phyloP scores from a whole-genome alignment of 2,888 invertebrate genomes.

The Romanomermis culicivorax region DNA sequence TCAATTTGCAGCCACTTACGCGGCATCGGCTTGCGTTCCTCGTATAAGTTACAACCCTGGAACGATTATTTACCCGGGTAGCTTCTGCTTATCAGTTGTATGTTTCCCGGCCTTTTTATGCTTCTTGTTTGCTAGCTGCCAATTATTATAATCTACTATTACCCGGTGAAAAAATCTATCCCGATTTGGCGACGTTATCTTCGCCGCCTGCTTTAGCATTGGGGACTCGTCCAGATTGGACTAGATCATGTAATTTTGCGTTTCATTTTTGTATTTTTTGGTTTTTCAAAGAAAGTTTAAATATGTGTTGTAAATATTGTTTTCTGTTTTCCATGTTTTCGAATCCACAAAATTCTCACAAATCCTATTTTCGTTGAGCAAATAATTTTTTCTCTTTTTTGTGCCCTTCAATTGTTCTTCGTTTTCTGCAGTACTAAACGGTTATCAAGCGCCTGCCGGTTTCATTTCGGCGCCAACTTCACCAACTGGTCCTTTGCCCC shows the following conservation, averaged over 20 bases:
- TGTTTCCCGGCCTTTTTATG: too few species aligned
- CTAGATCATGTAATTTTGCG: not conserved
- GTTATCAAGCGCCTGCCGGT: not conserved
- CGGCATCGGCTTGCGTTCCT: not conserved
- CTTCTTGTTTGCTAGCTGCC: constrained; percentile 44
- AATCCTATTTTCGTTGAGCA: too few species aligned
- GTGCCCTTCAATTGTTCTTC: not conserved
- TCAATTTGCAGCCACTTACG: not conserved
- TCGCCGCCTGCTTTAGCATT: not conserved
- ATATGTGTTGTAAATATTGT: too few species aligned
- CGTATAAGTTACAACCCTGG: not conserved
- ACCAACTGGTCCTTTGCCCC: not conserved
- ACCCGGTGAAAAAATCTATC: constrained; percentile 1
- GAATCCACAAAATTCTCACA: too few species aligned
- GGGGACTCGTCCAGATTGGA: not conserved
- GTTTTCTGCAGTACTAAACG: not conserved
- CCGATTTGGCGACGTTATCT: not conserved
- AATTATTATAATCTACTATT: not conserved
- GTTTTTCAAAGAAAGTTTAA: not conserved
- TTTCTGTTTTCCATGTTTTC: too few species aligned
- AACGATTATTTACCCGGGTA: not conserved
- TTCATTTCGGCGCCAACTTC: not conserved
- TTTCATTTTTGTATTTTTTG: not conserved
- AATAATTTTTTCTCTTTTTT: too few species aligned
- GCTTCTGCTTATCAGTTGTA: too few species aligned